Conservation (phyloP, 2,797 vertebrate genomes). For the Centropyge bicolor region DNA sequence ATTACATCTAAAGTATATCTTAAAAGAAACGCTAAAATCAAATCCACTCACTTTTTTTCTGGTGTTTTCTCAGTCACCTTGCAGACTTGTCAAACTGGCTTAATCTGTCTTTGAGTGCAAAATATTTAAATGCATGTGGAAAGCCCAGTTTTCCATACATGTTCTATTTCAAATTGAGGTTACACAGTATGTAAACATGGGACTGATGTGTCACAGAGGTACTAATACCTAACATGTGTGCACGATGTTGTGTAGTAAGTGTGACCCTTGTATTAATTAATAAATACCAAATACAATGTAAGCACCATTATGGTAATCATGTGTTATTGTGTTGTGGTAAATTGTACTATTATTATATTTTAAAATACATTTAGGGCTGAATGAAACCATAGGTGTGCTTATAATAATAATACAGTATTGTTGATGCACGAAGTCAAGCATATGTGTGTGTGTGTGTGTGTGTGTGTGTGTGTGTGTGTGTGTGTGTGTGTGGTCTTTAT, state of each 20-base stretch:
- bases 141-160: neutral
- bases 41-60: neutral
- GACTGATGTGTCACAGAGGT: neutral
- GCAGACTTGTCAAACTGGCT: neutral
- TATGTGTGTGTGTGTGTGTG: too few species aligned
- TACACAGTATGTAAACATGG: neutral
- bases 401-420: neutral
- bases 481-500: conserved; percentile 58
- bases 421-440: neutral
- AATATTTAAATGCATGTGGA: neutral
- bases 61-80: neutral
- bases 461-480: too few species aligned
- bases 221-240: neutral
- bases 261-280: neutral
- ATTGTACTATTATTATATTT: neutral
- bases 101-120: neutral
- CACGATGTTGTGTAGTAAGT: too few species aligned
- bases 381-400: neutral
- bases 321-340: neutral
- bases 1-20: too few species aligned
- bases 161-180: neutral
- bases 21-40: too few species aligned
- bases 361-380: neutral
- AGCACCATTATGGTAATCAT: neutral
- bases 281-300: neutral